A percentile compares a stretch with the other conserved stretches of the same genome.
These are phyloP conservation scores for Nasonovia ribisnigri DNA, from an alignment of 2,888 invertebrate genomes.

Conservation along the genomic window DNA sequence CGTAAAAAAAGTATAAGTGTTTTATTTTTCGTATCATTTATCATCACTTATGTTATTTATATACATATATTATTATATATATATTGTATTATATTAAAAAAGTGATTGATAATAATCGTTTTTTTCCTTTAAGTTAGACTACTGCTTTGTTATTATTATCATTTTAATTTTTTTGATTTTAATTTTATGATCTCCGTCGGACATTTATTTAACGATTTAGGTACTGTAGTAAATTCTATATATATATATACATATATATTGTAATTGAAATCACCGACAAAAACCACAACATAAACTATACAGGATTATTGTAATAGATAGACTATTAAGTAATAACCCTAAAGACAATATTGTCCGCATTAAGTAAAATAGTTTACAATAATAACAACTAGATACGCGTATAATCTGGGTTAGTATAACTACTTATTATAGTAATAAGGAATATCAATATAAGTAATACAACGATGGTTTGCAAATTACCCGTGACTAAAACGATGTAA, in stretches of 20 bases:
- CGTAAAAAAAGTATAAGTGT: neutral
- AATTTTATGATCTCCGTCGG: neutral
- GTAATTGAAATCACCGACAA: neutral
- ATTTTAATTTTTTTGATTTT: neutral
- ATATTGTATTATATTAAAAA: neutral
- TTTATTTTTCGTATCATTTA: neutral
- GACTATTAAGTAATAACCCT: constrained; percentile 12
- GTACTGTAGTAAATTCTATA: neutral
- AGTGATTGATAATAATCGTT: neutral
- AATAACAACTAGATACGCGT: neutral
- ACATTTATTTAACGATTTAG: neutral
- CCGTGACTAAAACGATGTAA: neutral
- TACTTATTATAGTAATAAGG: neutral
- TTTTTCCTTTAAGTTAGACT: neutral
- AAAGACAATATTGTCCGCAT: neutral
- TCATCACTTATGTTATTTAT: neutral
- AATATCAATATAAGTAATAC: neutral
- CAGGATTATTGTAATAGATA: constrained; percentile 9
- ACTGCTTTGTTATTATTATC: neutral
- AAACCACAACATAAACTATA: neutral
- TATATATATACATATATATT: neutral
- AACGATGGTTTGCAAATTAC: neutral
- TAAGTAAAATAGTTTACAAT: neutral
- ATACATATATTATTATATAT: neutral
- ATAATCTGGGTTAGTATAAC: neutral